Base-by-base conservation (phyloP, 2,888 invertebrate genomes). In the Polydrusus pterygomalis region DNA sequence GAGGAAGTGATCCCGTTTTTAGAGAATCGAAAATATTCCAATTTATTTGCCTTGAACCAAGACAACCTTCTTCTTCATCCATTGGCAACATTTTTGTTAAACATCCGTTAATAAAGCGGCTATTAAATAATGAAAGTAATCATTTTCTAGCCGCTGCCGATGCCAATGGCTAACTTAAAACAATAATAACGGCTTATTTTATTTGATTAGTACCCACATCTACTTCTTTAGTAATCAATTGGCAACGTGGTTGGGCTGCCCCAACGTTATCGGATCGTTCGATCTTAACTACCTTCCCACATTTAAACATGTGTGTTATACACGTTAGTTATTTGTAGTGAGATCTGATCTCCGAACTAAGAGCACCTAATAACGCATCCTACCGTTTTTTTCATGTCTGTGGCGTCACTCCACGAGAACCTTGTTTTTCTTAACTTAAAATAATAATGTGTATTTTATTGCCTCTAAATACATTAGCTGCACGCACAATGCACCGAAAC, bases 241-340 rank as follows among this genome's bases (percentile, higher is more conserved):
- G 68, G 69, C 69, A 76, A 72, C 68, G 15, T 25, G 1, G 56
- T 45, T 49, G 34, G 68, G 20, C 69, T 62, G 72, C 54, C 76
- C 70, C 34, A 38, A 43, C 15, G 30, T 67, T 71, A 71, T 64
- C 64, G 25, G 45, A 69, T 54, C 56, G 54, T 77, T 51, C 64
- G 74, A 80, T 80, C 79, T 80, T 78, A 80, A 80, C 78, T 77
- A 77, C 78, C 77, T 80, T 80, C 80, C 78, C 78, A 80, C 81
- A 78, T 79, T 80, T 77, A 71, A 78, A 81, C 80, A 78, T 77
- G 77, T 80, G 78, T 79, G 79, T 79, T 79, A 79, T 78, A 80
- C 77, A 81, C 70, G 73, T 73, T 74, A 81, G 77, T 77, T 80
- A 78, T 80, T 80, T 80, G 80, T 79, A 77, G 65, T 67, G 65